Evolutionary conservation across 2,888 invertebrate species (phyloP).

Genomic region (Temnothorax unifasciatus): DNA sequence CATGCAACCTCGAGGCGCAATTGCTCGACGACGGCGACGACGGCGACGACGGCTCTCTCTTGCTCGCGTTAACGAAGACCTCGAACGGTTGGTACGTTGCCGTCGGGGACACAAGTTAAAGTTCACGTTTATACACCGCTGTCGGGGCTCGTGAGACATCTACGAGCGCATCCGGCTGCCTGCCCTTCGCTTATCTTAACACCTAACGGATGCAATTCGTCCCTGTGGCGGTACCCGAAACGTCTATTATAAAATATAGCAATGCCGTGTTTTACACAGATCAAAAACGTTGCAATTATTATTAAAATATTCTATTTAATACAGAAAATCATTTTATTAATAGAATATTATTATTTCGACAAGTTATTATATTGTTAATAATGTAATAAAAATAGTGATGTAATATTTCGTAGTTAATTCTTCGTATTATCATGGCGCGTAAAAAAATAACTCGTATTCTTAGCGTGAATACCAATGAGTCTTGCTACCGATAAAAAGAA

Average conservation of each 20-base stretch:
- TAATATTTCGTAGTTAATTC: not conserved
- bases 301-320: not conserved
- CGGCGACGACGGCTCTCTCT: conserved; percentile 47
- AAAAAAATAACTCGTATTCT: not conserved
- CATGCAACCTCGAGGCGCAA: conserved; percentile 56
- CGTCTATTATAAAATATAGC: not conserved
- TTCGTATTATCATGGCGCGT: not conserved
- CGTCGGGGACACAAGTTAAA: conserved; percentile 65
- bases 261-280: not conserved
- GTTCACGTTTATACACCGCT: conserved; percentile 37
- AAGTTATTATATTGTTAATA: not conserved
- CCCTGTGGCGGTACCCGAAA: not conserved
- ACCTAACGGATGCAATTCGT: not conserved
- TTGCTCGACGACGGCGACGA: conserved; percentile 62
- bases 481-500: conserved; percentile 11
- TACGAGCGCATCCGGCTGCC: not conserved
- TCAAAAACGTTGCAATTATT: not conserved
- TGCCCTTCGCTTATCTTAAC: conserved; percentile 19
- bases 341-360: not conserved
- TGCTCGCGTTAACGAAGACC: conserved; percentile 78
- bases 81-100: conserved; percentile 68
- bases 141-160: not conserved
- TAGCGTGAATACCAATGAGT: not conserved
- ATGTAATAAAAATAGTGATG: not conserved
- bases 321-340: not conserved